Evolutionary conservation across 2,888 invertebrate species (phyloP).

Genomic region (Teleogryllus oceanicus): DNA sequence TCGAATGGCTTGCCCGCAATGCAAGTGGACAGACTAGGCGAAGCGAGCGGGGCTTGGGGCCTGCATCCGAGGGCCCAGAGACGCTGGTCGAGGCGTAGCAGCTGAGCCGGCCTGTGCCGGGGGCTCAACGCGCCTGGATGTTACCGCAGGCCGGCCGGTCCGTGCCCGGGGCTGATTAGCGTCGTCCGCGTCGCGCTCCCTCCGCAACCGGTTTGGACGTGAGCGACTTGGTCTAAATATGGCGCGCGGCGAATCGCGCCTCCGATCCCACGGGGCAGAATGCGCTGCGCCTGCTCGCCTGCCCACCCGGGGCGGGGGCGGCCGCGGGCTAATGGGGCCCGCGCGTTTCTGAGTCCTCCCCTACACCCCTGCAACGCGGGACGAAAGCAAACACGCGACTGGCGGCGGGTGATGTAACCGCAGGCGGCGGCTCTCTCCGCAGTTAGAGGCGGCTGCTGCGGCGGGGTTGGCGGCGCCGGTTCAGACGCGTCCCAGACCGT

Average conservation of each 20-base stretch:
- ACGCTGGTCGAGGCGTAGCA: too few species aligned
- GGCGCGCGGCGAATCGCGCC: not conserved
- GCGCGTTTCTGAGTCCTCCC: too few species aligned
- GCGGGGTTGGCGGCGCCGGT: not conserved
- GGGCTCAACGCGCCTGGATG: not conserved
- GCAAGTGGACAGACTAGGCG: too few species aligned
- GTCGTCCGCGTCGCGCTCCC: not conserved
- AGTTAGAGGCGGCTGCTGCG: too few species aligned
- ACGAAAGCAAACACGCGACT: not conserved
- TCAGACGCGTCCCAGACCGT: not conserved
- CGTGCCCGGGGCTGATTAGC: not conserved
- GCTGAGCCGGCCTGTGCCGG: too few species aligned
- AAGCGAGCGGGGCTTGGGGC: too few species aligned
- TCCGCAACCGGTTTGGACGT: not conserved
- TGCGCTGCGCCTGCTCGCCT: too few species aligned
- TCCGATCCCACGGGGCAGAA: too few species aligned
- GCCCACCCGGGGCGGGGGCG: too few species aligned
- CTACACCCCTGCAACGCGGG: not conserved
- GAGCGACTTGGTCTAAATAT: slow-evolving; percentile 18
- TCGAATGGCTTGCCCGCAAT: too few species aligned
- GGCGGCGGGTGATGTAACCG: not conserved
- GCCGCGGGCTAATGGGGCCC: too few species aligned
- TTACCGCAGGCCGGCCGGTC: not conserved
- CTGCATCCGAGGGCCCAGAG: too few species aligned
- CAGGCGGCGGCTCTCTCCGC: not conserved